Percentiles rank a stretch among this genome's conserved stretches.
phyloP scores from a whole-genome alignment of 2,888 invertebrate species.

The Callosobruchus maculatus region DNA sequence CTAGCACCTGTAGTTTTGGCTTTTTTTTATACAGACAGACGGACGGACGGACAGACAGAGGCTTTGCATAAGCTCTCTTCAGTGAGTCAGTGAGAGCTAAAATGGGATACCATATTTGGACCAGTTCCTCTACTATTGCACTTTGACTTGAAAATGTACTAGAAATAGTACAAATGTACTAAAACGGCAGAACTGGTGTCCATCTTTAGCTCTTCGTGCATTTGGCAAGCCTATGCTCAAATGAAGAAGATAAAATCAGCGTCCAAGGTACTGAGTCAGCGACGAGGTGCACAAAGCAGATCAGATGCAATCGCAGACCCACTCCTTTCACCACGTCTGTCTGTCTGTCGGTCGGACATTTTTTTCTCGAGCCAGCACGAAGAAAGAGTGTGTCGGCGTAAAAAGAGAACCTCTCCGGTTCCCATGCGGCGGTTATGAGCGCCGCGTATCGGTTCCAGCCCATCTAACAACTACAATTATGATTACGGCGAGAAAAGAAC shows the following conservation, averaged over 20 bases:
- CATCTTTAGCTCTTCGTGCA: too few species aligned
- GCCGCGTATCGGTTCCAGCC: background rate
- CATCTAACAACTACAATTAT: background rate
- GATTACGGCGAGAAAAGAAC: background rate
- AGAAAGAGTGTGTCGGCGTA: background rate
- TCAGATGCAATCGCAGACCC: background rate
- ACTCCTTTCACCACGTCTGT: background rate
- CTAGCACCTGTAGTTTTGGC: too few species aligned
- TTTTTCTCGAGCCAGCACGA: background rate
- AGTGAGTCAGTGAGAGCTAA: too few species aligned
- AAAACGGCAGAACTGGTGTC: too few species aligned
- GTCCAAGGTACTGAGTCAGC: background rate
- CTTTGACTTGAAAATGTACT: too few species aligned
- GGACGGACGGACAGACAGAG: too few species aligned
- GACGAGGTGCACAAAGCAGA: background rate
- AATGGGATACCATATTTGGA: too few species aligned
- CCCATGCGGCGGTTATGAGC: background rate
- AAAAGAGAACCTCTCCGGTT: background rate
- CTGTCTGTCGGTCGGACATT: background rate
- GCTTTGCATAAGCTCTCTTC: too few species aligned
- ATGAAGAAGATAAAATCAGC: background rate
- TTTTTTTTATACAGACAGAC: too few species aligned
- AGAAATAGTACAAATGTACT: too few species aligned
- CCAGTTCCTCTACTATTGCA: too few species aligned
- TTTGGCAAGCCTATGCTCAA: too few species aligned